Evolutionary conservation across 2,797 vertebrate genomes (phyloP).

Genomic region (Helarctos malayanus): DNA sequence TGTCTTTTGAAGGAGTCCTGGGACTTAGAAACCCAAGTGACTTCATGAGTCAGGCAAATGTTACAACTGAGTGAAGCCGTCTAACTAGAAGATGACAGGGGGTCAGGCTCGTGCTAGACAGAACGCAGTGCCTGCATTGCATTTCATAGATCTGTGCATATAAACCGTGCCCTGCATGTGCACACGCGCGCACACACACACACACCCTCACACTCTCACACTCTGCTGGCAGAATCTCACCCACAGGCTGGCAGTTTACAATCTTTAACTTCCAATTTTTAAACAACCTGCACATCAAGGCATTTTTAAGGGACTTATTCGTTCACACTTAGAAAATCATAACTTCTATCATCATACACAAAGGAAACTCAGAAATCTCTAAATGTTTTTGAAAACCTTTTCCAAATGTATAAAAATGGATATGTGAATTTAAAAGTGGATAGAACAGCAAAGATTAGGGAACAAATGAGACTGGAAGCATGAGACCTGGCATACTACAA

Average conservation of each 20-base stretch:
- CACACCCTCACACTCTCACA: too few species aligned
- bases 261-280: not conserved
- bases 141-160: not conserved
- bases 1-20: not conserved
- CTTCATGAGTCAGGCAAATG: not conserved
- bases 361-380: not conserved
- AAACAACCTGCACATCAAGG: slow-evolving; percentile 12
- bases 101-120: not conserved
- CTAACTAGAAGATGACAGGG: not conserved
- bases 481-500: not conserved
- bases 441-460: not conserved
- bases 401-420: slow-evolving; percentile 45
- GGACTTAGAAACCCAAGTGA: not conserved
- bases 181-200: too few species aligned
- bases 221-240: not conserved
- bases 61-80: not conserved
- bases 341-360: not conserved
- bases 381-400: slow-evolving; percentile 31
- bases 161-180: not conserved
- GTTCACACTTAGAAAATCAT: slow-evolving; percentile 3
- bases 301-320: slow-evolving; percentile 11
- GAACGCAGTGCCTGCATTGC: accelerated
- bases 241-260: not conserved
- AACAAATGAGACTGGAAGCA: not conserved
- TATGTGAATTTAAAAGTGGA: slow-evolving; percentile 8